These are phyloP conservation scores for Tragelaphus strepsiceros DNA, from an alignment of 2,113 vertebrate species.

Conservation along the genomic window DNA sequence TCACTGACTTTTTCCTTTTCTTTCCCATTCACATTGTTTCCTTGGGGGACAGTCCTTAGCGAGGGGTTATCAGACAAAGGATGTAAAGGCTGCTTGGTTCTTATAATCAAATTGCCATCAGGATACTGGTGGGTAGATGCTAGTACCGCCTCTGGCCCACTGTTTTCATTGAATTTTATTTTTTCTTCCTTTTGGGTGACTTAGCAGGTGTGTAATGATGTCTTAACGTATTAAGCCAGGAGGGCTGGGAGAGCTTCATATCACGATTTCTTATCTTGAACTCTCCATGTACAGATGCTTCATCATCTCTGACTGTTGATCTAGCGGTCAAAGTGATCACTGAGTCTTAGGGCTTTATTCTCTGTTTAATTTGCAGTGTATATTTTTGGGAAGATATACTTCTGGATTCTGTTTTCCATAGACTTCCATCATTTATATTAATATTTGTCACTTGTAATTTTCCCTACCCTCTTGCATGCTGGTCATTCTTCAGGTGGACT, in stretches of 20 bases:
- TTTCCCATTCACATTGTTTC: not conserved
- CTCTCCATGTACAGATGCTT: rapidly evolving
- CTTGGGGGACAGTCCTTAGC: not conserved
- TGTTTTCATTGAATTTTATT: not conserved
- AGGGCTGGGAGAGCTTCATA: not conserved
- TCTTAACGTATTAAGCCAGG: not conserved
- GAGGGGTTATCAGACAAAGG: not conserved
- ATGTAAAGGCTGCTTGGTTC: too few species aligned
- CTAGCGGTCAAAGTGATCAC: not conserved
- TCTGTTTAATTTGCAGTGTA: not conserved
- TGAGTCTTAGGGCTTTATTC: not conserved
- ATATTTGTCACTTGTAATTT: not conserved
- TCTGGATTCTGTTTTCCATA: not conserved
- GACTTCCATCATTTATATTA: not conserved
- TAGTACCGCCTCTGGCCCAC: too few species aligned
- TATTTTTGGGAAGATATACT: too few species aligned
- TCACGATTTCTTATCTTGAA: rapidly evolving
- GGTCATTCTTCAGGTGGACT: not conserved
- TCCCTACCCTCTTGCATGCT: rapidly evolving
- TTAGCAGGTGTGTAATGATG: not conserved
- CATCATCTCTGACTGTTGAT: rapidly evolving
- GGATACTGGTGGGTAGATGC: not conserved
- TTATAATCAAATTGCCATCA: too few species aligned
- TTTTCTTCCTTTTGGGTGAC: not conserved
- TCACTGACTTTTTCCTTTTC: not conserved